phyloP scores from a whole-genome alignment of 2,797 vertebrate genomes.

The Tapera naevia region DNA sequence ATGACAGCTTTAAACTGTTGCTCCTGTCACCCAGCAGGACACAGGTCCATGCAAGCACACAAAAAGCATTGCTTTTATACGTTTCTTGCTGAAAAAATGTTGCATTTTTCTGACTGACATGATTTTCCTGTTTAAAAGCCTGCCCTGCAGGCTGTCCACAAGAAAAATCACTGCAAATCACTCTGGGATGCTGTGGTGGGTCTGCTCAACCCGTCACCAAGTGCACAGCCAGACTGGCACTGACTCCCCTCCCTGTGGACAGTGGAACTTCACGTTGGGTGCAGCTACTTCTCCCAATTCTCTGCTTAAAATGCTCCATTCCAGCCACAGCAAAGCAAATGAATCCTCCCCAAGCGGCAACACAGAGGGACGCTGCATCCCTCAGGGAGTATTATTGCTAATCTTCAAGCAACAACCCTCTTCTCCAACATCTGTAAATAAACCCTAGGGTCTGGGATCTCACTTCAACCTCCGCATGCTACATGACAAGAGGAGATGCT shows the following conservation, averaged over 20 bases:
- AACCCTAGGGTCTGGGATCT: neutral
- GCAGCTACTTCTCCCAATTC: neutral
- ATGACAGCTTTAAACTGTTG: slow-evolving; percentile 23
- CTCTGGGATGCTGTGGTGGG: fast-evolving
- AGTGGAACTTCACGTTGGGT: fast-evolving
- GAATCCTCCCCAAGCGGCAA: neutral
- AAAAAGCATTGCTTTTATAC: neutral
- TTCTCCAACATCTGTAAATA: neutral
- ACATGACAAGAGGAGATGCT: neutral
- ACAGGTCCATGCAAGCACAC: neutral
- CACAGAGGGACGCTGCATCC: neutral
- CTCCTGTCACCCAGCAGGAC: slow-evolving; percentile 36
- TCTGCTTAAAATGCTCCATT: neutral
- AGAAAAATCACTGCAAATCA: neutral
- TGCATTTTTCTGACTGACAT: neutral
- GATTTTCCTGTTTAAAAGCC: neutral
- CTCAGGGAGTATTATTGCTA: neutral
- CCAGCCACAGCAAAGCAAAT: neutral
- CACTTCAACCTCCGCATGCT: fast-evolving
- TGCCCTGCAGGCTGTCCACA: neutral
- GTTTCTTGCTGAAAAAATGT: neutral
- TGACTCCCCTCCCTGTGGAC: fast-evolving
- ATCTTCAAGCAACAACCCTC: neutral
- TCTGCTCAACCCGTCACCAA: neutral
- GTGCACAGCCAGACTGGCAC: neutral